These are phyloP conservation scores for Charadrius vociferus DNA, from an alignment of 2,113 vertebrate species.

Conservation along the genomic window DNA sequence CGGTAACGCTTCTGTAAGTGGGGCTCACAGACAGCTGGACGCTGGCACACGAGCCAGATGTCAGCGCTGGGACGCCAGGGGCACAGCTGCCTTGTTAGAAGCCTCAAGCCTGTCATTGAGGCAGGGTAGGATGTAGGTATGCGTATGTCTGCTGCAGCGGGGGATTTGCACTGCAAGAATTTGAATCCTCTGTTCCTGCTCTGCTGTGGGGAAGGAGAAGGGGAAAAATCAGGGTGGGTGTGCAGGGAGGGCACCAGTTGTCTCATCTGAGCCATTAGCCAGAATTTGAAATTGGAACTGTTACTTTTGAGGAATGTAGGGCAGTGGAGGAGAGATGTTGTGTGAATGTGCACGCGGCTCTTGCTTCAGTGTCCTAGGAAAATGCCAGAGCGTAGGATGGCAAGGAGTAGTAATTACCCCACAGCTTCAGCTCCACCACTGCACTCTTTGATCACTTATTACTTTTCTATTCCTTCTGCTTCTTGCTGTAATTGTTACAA, in stretches of 20 bases:
- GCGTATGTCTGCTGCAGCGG: neutral
- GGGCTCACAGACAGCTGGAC: neutral
- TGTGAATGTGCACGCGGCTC: neutral
- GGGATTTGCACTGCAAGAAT: too few species aligned
- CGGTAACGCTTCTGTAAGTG: fast-evolving
- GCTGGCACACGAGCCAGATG: neutral
- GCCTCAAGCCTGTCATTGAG: neutral
- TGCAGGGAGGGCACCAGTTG: neutral
- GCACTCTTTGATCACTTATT: slow-evolving; percentile 67
- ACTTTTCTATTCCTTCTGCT: slow-evolving; percentile 68
- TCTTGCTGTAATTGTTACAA: slow-evolving; percentile 74
- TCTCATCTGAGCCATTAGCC: neutral
- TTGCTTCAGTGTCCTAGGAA: slow-evolving; percentile 35
- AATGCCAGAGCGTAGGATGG: slow-evolving; percentile 21
- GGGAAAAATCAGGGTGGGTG: neutral
- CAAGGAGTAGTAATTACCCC: slow-evolving; percentile 21
- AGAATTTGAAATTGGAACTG: neutral
- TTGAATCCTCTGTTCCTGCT: neutral
- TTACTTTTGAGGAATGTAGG: slow-evolving; percentile 52
- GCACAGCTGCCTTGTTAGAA: neutral
- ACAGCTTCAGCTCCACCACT: slow-evolving; percentile 17
- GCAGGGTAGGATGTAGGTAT: neutral
- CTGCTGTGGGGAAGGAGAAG: neutral
- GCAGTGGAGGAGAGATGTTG: neutral
- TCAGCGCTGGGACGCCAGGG: neutral